Percentiles rank a stretch among this genome's conserved stretches.
These are phyloP conservation scores for Protonemura montana DNA, from an alignment of 2,888 invertebrate species.

Conservation along the genomic window DNA sequence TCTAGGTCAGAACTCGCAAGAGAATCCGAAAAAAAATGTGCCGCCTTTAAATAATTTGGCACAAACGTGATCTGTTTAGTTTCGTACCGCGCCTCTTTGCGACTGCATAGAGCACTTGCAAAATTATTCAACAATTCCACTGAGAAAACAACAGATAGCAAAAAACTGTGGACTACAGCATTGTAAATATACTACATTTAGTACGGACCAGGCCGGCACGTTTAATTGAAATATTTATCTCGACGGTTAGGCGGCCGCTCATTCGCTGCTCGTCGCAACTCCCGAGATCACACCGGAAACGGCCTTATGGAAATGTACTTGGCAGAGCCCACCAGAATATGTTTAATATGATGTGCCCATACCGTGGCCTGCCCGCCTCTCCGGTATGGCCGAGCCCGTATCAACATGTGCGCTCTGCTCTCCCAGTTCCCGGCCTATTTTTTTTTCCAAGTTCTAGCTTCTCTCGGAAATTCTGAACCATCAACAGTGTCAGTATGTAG, in stretches of 20 bases:
- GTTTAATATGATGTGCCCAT: conserved; percentile 25
- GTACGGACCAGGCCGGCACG: not conserved
- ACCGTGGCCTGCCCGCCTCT: not conserved
- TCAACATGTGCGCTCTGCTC: conserved; percentile 27
- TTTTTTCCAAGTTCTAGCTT: not conserved
- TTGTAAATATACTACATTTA: too few species aligned
- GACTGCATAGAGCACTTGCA: not conserved
- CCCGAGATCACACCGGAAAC: not conserved
- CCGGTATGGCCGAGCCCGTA: conserved; percentile 3
- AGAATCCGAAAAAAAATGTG: too few species aligned
- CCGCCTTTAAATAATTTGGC: too few species aligned
- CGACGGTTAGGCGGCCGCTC: not conserved
- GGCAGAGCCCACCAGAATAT: conserved; percentile 30
- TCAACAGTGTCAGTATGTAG: conserved; percentile 32
- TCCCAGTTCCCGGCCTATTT: not conserved
- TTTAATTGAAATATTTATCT: conserved; percentile 9
- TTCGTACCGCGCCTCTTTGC: not conserved
- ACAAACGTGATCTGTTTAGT: not conserved
- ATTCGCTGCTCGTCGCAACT: not conserved
- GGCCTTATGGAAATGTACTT: conserved; percentile 25
- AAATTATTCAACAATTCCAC: not conserved
- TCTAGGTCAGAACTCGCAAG: too few species aligned
- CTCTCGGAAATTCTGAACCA: not conserved
- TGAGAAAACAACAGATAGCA: not conserved
- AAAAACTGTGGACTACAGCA: not conserved